These are phyloP conservation scores for Arothron firmamentum DNA, from an alignment of 2,113 vertebrate species.

Conservation along the genomic window DNA sequence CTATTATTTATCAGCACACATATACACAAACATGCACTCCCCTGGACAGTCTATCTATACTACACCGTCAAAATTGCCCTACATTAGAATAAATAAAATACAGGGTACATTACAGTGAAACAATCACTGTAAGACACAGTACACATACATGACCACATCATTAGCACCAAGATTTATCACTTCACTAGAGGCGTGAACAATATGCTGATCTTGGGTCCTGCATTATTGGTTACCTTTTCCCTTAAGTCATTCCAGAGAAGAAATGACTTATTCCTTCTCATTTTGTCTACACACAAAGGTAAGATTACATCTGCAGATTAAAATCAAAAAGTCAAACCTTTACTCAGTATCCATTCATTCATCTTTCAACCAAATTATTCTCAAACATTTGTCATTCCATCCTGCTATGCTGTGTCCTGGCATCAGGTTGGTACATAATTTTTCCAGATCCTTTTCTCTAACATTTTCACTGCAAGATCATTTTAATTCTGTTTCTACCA, in stretches of 20 bases:
- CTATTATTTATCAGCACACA: neutral
- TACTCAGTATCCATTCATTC: too few species aligned
- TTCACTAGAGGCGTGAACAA: neutral
- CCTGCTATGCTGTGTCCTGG: too few species aligned
- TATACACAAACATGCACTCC: neutral
- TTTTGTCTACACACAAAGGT: neutral
- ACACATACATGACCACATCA: neutral
- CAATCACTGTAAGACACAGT: neutral
- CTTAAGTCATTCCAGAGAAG: too few species aligned
- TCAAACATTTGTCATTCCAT: too few species aligned
- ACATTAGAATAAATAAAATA: neutral
- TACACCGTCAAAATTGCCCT: neutral
- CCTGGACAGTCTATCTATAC: neutral
- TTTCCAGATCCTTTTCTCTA: constrained; percentile 9
- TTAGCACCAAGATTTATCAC: neutral
- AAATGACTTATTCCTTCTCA: too few species aligned
- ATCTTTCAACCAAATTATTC: too few species aligned
- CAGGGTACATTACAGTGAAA: neutral
- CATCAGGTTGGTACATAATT: neutral
- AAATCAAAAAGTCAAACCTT: neutral
- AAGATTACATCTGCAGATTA: constrained; percentile 21
- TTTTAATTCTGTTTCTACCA: constrained; percentile 12
- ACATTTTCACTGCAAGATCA: constrained; percentile 16
- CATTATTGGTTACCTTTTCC: too few species aligned
- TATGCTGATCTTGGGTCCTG: too few species aligned